Percentiles rank a stretch among this genome's conserved stretches.
Conservation (phyloP, 2,797 vertebrate genomes). For the Sternarchorhynchus goeldii region DNA sequence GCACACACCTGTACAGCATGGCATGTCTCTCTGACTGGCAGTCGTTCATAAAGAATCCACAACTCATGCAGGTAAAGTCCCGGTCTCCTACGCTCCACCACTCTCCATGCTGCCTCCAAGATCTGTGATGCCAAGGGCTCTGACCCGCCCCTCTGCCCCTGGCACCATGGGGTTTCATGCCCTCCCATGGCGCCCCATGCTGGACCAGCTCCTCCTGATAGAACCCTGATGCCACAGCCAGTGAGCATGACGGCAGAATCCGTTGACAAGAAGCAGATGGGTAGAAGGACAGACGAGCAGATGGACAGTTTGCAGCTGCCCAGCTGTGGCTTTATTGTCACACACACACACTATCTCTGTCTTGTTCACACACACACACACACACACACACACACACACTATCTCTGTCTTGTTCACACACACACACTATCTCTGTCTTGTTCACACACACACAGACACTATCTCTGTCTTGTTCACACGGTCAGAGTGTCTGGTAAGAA, state of each 20-base stretch:
- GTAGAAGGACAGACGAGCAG: background rate
- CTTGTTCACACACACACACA: no score
- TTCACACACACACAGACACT: no score
- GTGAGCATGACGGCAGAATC: conserved; percentile 70
- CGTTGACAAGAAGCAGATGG: background rate
- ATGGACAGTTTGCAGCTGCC: background rate
- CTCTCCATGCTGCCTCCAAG: conserved; percentile 71
- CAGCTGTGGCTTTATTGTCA: background rate
- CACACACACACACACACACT: no score
- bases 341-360: no score
- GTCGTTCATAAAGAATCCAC: conserved; percentile 70
- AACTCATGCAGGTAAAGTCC: conserved; percentile 78
- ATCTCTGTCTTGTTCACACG: background rate
- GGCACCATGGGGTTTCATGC: conserved; percentile 49
- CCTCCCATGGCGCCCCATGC: conserved; percentile 60
- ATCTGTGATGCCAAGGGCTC: conserved; percentile 74
- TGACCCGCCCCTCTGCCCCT: conserved; percentile 65
- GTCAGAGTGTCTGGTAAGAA: background rate
- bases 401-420: no score
- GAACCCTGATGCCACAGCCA: conserved; percentile 68
- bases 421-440: no score
- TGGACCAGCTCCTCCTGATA: conserved; percentile 59
- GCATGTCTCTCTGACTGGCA: conserved; percentile 68
- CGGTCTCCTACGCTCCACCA: conserved; percentile 74
- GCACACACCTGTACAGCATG: conserved; percentile 80